Percentiles rank a stretch among this genome's conserved stretches.
These are phyloP conservation scores for Drosophila persimilis DNA, from an alignment of 1,140 invertebrate genomes.

Conservation along the genomic window DNA sequence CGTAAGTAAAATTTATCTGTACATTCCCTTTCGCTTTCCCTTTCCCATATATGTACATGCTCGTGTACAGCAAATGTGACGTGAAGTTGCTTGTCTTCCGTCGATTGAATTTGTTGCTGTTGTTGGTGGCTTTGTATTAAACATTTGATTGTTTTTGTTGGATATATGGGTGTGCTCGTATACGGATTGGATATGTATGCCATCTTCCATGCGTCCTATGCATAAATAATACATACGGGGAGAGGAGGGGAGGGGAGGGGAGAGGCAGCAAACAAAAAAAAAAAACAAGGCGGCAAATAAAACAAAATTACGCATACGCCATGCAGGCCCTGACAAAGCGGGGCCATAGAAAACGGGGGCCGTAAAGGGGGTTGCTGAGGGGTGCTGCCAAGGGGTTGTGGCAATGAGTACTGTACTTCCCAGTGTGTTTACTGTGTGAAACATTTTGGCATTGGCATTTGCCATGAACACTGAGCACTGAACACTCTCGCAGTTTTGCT, in stretches of 20 bases:
- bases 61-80: not conserved
- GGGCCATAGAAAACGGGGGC: not conserved
- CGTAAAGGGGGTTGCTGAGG: not conserved
- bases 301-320: constrained; percentile 73
- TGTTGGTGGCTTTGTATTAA: constrained; percentile 44
- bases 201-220: constrained; percentile 77
- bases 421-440: constrained; percentile 61
- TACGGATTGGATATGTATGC: constrained; percentile 72
- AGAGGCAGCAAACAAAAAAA: constrained; percentile 8
- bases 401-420: constrained; percentile 12
- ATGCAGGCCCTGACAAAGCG: constrained; percentile 47
- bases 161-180: constrained; percentile 6
- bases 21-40: too few relatives aligned
- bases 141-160: constrained; percentile 48
- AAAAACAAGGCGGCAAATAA: constrained; percentile 49
- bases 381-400: too few relatives aligned
- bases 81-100: constrained; percentile 2
- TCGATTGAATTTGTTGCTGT: constrained; percentile 18
- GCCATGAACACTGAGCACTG: constrained; percentile 66
- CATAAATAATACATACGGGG: constrained; percentile 65
- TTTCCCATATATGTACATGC: not conserved
- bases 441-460: constrained; percentile 71
- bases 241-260: not conserved
- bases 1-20: too few relatives aligned
- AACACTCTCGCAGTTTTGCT: constrained; percentile 72